These are phyloP conservation scores for Archips xylosteana DNA, from an alignment of 2,888 invertebrate species.

Conservation along the genomic window DNA sequence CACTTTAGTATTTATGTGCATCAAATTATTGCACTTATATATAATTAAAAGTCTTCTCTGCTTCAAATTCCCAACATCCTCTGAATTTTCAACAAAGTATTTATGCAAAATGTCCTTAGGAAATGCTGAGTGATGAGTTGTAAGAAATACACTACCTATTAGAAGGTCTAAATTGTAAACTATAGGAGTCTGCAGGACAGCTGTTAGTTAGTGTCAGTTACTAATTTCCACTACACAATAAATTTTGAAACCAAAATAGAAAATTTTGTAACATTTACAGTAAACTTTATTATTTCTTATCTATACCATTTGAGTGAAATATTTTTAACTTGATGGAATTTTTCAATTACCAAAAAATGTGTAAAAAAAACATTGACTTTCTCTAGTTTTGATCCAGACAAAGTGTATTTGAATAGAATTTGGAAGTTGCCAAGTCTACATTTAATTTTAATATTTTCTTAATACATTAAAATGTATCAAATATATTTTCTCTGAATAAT, in stretches of 20 bases:
- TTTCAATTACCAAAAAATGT: too few species aligned
- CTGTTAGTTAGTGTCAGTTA: neutral
- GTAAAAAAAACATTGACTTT: neutral
- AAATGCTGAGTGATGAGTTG: slow-evolving; percentile 37
- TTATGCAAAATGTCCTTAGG: slow-evolving; percentile 47
- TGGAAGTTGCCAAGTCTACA: neutral
- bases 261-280: neutral
- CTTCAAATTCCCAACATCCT: slow-evolving; percentile 77
- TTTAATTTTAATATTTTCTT: neutral
- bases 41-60: slow-evolving; percentile 78
- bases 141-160: slow-evolving; percentile 22
- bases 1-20: slow-evolving; percentile 84
- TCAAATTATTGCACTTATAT: slow-evolving; percentile 71
- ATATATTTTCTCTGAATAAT: neutral
- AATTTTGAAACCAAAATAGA: neutral
- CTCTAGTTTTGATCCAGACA: neutral
- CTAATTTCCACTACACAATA: neutral
- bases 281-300: too few species aligned
- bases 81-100: slow-evolving; percentile 65
- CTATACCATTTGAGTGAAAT: too few species aligned
- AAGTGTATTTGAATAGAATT: neutral
- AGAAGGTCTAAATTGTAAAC: slow-evolving; percentile 24
- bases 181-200: slow-evolving; percentile 26
- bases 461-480: neutral
- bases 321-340: too few species aligned